These are phyloP conservation scores for Neomicropteryx cornuta DNA, from an alignment of 1,140 invertebrate genomes.

Conservation along the genomic window DNA sequence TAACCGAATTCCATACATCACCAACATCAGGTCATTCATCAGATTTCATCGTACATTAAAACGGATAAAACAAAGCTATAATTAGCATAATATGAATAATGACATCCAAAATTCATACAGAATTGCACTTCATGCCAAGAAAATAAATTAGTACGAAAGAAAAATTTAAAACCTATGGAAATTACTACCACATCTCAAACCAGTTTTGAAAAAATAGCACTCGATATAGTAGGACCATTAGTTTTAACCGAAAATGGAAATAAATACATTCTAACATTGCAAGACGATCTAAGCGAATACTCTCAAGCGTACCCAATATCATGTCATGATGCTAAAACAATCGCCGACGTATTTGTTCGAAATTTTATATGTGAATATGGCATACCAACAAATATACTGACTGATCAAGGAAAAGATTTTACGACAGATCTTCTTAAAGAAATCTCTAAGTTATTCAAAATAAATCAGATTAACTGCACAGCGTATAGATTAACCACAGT, in stretches of 20 bases:
- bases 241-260: conserved; percentile 13
- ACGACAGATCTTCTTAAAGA: too few species aligned
- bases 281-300: conserved; percentile 28
- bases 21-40: conserved; percentile 19
- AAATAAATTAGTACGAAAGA: conserved; percentile 18
- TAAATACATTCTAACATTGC: too few species aligned
- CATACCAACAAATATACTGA: too few species aligned
- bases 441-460: conserved; percentile 17
- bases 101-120: conserved; percentile 20
- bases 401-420: too few species aligned
- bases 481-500: too few species aligned
- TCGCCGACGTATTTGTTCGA: conserved; percentile 17
- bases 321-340: conserved; percentile 21
- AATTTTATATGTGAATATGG: too few species aligned
- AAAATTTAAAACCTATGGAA: conserved; percentile 15
- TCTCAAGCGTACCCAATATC: conserved; percentile 19
- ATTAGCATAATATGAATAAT: conserved; percentile 19
- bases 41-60: conserved; percentile 19
- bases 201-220: conserved; percentile 15
- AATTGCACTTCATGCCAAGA: conserved; percentile 22
- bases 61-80: conserved; percentile 18
- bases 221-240: conserved; percentile 22
- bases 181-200: conserved; percentile 17
- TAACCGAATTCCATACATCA: conserved; percentile 17
- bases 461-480: conserved; percentile 17